These are phyloP conservation scores for Allygus modestus DNA, from an alignment of 2,888 invertebrate genomes.

Conservation along the genomic window DNA sequence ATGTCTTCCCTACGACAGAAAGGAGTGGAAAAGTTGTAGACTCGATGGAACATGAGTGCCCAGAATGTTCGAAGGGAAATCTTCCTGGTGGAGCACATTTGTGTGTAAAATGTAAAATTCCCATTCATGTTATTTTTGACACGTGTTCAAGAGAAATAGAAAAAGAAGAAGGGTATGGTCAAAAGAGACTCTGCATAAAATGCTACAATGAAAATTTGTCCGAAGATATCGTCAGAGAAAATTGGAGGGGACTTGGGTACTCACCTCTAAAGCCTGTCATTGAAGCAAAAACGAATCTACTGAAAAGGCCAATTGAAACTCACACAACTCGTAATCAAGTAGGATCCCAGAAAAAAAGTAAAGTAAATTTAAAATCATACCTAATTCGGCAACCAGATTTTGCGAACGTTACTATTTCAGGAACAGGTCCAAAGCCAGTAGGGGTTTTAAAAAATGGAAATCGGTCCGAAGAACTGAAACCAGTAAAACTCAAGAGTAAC, in stretches of 20 bases:
- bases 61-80: conserved; percentile 47
- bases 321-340: not conserved
- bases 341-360: not conserved
- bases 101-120: conserved; percentile 6
- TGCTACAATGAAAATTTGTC: not conserved
- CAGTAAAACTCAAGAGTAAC: not conserved
- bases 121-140: conserved; percentile 35
- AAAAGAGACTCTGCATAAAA: conserved; percentile 31
- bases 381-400: conserved; percentile 46
- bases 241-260: conserved; percentile 51
- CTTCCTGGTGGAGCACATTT: conserved; percentile 50
- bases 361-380: not conserved
- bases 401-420: not conserved
- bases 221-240: conserved; percentile 31
- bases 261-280: conserved; percentile 26
- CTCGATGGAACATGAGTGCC: too few species aligned
- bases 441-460: conserved; percentile 44
- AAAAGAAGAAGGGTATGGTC: conserved; percentile 26
- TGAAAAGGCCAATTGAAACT: not conserved
- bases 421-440: conserved; percentile 36
- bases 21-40: not conserved
- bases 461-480: conserved; percentile 10
- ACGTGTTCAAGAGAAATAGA: conserved; percentile 33
- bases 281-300: not conserved
- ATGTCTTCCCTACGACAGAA: not conserved